phyloP scores from a whole-genome alignment of 1,140 invertebrate genomes.

The Callitettix versicolor region DNA sequence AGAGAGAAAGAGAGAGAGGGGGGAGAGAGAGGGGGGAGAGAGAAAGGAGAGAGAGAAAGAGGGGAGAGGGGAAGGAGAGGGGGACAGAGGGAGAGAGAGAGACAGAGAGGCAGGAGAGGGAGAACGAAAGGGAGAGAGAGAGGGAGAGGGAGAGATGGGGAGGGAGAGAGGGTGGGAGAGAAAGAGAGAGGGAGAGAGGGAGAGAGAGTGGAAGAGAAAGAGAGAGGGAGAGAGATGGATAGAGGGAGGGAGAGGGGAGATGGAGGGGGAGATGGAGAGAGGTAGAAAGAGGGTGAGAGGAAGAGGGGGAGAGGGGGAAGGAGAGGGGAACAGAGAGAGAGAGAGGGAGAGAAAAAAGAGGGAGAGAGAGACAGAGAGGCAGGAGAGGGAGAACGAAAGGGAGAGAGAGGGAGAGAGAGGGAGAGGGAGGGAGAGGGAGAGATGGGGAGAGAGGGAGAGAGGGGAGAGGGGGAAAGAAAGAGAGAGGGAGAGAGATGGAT shows the following conservation, averaged over 20 bases:
- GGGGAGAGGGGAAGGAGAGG: neutral
- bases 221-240: no score
- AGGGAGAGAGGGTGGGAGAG: no score
- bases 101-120: neutral
- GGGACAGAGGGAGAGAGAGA: no score
- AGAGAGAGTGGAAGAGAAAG: no score
- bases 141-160: no score
- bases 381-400: neutral
- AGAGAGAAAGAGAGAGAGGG: neutral
- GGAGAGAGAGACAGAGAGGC: neutral
- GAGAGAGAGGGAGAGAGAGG: neutral
- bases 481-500: no score
- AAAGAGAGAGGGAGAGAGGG: neutral
- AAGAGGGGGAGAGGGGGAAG: no score
- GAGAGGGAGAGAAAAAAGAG: conserved; percentile 3
- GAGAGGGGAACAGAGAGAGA: no score
- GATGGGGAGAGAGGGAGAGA: no score
- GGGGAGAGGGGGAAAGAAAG: neutral
- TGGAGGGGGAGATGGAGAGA: no score
- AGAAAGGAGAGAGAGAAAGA: neutral
- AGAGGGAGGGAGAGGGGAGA: no score
- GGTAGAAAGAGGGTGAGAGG: no score
- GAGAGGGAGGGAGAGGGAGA: neutral
- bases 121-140: neutral
- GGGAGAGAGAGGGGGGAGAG: neutral